These are phyloP conservation scores for Microctonus hyperodae DNA, from an alignment of 2,888 invertebrate species.

Conservation along the genomic window DNA sequence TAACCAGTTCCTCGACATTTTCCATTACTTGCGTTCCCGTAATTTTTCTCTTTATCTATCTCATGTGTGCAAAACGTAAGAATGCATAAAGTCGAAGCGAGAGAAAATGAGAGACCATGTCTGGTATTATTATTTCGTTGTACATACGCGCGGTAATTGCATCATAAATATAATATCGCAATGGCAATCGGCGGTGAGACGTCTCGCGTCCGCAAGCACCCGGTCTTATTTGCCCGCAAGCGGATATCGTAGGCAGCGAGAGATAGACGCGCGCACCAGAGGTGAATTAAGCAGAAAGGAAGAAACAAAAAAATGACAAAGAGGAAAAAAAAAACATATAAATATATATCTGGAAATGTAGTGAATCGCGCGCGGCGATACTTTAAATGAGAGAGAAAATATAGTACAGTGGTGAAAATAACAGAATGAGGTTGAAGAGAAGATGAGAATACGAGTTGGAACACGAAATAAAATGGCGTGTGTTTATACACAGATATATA, in stretches of 20 bases:
- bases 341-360: not conserved
- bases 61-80: not conserved
- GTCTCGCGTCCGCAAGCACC: constrained; percentile 22
- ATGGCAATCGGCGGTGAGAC: constrained; percentile 42
- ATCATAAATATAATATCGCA: constrained; percentile 50
- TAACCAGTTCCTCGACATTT: constrained; percentile 40
- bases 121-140: constrained; percentile 39
- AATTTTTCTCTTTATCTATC: constrained; percentile 12
- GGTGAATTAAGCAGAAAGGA: constrained; percentile 12
- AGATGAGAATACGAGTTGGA: constrained; percentile 10
- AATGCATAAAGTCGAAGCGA: constrained; percentile 8
- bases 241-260: constrained; percentile 22
- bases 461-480: constrained; percentile 33
- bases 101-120: constrained; percentile 32
- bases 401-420: not conserved
- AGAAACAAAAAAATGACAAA: constrained; percentile 4
- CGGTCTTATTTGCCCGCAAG: constrained; percentile 24
- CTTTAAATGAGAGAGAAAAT: not conserved
- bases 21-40: constrained; percentile 33
- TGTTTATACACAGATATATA: constrained; percentile 34
- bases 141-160: constrained; percentile 42
- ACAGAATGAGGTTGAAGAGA: not conserved
- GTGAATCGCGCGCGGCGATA: constrained; percentile 13
- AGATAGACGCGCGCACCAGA: not conserved
- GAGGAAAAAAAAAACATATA: constrained; percentile 1